Base-by-base conservation (phyloP, 2,113 vertebrate genomes). In the Bos javanicus region DNA sequence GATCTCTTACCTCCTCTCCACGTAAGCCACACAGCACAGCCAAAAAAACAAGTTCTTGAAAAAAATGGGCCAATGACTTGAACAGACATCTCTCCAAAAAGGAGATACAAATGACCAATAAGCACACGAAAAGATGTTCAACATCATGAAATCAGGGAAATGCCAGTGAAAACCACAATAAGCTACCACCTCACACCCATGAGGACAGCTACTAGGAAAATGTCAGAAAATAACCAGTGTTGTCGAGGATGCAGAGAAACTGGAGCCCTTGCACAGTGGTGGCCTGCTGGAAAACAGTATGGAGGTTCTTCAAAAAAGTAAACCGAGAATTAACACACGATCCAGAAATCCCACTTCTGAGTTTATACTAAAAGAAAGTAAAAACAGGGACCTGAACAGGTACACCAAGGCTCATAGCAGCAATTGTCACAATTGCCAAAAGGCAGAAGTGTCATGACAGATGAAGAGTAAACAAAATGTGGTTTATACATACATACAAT, bases 401-500 rank as follows among this genome's bases (percentile, higher is more conserved):
- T 43, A 64, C n/a, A 64, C n/a, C 36, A 11, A 28, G 2, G 59
- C 48, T 56, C 93, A n/a, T 3, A 56, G 48, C 74, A 80, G 57
- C 26, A 46, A 5, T 2, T 5, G 2, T 26, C 57, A 56, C 28
- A 10, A 56, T 0, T 26, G 21, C 23, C 56, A 19, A 19, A 28
- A 50, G 46, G 59, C 1, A 3, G 59, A 43, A 12, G n/a, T 7
- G 19, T 39, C 52, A 39, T 4, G n/a, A 83, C 25, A 54, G 48
- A 43, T 17, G 23, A 26, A 25, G 12, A 57, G 52, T 7, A 54
- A 52, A 28, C 26, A 54, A 64, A 56, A 67, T 25, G n/a, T 23
- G 8, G 16, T 4, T 33, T 14, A 4, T 21, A n/a, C 87, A 9
- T 2, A 33, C 46, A 50, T 3, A 30, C 23, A 11, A 39, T 0